Evolutionary conservation across 2,888 invertebrate genomes (phyloP), one percentile per base, ranked within the genome.

Genomic region (Brachylomia viminalis): DNA sequence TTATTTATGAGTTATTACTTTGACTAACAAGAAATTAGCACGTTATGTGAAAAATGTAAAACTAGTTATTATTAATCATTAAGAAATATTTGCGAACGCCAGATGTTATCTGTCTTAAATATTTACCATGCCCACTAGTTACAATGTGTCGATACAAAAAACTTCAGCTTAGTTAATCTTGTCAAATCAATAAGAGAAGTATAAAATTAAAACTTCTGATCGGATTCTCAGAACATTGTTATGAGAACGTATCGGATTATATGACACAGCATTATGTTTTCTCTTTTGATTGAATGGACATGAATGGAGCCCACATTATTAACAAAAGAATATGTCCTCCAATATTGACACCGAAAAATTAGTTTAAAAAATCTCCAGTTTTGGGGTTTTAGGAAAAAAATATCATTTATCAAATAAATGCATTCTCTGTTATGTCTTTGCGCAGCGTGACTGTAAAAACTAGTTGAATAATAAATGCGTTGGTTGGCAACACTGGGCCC

Each of bases 381-480:
- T 86, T 90, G 77, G 82, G 79, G 79, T 86, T 88, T 89, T 87
- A 80, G 68, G 61, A 90, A 93, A 94, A 94, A 95, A 95, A 93
- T 90, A 95, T 94, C 93, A 95, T 96, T 96, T 96, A 96, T 95
- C 95, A 96, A 95, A 95, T 95, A 92, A 95, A 95, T 95, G 95
- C 94, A 94, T 95, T 95, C 94, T 90, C 92, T 90, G 93, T 93
- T 95, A 94, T 94, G 94, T 95, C 95, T 94, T 95, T 96, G 94
- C 96, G 86, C 96, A 94, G 96, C 96, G 95, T 96, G 96, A 95
- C 93, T 93, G 92, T 92, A 96, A 96, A 95, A 96, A 96, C 95
- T 95, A 95, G 95, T 93, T 94, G 96, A 96, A 96, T 96, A 96
- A 95, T 95, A 95, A 95, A 94, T 93, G 91, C 91, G 89, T 90